Conservation (phyloP, 2,113 vertebrate genomes). For the Aldabrachelys gigantea region DNA sequence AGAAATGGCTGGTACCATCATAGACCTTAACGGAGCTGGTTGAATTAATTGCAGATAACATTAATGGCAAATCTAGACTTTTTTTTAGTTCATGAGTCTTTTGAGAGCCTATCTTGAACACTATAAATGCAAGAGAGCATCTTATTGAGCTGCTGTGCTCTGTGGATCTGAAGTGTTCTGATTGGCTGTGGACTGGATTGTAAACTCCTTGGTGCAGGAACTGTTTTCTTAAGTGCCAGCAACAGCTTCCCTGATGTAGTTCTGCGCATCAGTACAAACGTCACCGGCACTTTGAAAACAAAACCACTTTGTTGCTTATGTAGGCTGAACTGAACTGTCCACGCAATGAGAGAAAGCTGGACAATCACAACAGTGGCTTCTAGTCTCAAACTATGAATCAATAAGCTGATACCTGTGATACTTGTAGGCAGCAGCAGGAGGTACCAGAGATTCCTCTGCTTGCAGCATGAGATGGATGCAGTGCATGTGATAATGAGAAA, state of each 20-base stretch:
- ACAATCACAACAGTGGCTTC: neutral
- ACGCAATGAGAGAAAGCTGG: neutral
- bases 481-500: no score
- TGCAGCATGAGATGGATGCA: no score
- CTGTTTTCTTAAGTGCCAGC: neutral
- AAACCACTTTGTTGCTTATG: neutral
- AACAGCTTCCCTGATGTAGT: neutral
- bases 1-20: neutral
- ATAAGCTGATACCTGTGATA: neutral
- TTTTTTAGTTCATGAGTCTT: neutral
- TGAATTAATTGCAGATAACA: neutral
- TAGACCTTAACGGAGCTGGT: neutral
- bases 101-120: neutral
- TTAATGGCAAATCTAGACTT: neutral
- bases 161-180: neutral
- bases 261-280: neutral
- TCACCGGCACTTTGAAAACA: neutral
- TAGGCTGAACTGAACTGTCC: neutral
- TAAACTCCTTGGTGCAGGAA: neutral
- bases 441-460: no score
- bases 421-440: no score
- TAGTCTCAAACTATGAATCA: neutral
- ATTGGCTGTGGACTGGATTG: neutral
- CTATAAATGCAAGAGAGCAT: neutral
- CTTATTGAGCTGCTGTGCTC: neutral